phyloP scores from a whole-genome alignment of 1,140 invertebrate species.

The Tyrophagus putrescentiae region DNA sequence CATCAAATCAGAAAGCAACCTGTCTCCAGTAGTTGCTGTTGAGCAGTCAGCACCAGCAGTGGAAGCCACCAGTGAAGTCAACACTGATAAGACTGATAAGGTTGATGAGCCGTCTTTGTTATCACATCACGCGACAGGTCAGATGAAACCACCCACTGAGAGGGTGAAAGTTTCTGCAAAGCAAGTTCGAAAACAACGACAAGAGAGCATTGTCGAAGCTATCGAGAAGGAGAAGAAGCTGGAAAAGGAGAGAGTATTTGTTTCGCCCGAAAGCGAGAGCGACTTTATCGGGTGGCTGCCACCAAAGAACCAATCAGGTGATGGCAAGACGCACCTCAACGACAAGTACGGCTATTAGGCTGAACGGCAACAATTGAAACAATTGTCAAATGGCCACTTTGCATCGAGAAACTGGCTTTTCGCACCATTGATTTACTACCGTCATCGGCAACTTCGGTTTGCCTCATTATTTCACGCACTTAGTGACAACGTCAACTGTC shows the following conservation, averaged over 20 bases:
- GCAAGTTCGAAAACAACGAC: not conserved
- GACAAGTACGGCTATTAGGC: constrained; percentile 24
- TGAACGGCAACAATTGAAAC: no score
- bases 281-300: constrained; percentile 22
- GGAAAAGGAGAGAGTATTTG: not conserved
- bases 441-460: no score
- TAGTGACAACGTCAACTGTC: no score
- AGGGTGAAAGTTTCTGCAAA: not conserved
- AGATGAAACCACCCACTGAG: not conserved
- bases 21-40: no score
- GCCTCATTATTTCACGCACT: no score
- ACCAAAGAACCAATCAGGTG: constrained; percentile 18
- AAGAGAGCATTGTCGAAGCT: not conserved
- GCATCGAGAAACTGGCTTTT: no score
- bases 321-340: constrained; percentile 20
- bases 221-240: constrained; percentile 11
- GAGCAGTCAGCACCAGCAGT: not conserved
- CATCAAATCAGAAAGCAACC: no score
- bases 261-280: not conserved
- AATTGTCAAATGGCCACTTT: no score
- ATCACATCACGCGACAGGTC: not conserved
- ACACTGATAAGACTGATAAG: not conserved
- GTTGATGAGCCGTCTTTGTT: not conserved
- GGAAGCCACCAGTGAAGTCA: not conserved
- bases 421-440: no score